A percentile compares a stretch with the other conserved stretches of the same genome.
Conservation (phyloP, 2,113 vertebrate species). For the Heterotilapia buettikoferi region DNA sequence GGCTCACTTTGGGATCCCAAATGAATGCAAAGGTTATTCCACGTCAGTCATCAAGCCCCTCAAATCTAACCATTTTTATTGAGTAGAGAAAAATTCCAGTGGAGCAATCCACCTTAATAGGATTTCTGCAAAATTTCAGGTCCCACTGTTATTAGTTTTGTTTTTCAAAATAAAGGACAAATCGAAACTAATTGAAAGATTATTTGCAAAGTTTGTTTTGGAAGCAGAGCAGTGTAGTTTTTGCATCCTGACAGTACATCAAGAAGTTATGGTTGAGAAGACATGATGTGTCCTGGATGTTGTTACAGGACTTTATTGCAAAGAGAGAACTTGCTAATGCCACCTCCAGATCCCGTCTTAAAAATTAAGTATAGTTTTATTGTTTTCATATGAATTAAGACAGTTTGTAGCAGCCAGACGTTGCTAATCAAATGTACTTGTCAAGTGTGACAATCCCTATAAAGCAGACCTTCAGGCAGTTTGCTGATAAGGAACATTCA, state of each 20-base stretch:
- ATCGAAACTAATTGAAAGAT: background rate
- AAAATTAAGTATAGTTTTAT: background rate
- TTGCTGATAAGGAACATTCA: background rate
- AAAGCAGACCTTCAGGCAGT: background rate
- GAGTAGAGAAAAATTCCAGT: background rate
- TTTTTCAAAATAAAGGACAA: background rate
- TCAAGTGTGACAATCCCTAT: background rate
- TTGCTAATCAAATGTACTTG: background rate
- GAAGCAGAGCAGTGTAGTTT: background rate
- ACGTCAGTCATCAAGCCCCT: background rate
- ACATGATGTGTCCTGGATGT: background rate
- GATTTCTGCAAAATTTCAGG: background rate
- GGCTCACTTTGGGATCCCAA: background rate
- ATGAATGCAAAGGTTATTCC: background rate
- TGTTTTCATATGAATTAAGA: background rate
- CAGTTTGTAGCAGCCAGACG: background rate
- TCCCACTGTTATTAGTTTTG: background rate
- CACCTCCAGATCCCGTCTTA: background rate
- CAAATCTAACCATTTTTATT: background rate
- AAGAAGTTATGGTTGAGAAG: background rate
- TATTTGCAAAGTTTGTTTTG: background rate
- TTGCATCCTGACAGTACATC: background rate
- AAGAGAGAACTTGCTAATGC: background rate
- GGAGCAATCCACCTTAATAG: background rate
- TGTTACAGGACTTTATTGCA: background rate